Evolutionary conservation across 1,140 invertebrate genomes (phyloP).

Genomic region (Drosophila rhopaloa): DNA sequence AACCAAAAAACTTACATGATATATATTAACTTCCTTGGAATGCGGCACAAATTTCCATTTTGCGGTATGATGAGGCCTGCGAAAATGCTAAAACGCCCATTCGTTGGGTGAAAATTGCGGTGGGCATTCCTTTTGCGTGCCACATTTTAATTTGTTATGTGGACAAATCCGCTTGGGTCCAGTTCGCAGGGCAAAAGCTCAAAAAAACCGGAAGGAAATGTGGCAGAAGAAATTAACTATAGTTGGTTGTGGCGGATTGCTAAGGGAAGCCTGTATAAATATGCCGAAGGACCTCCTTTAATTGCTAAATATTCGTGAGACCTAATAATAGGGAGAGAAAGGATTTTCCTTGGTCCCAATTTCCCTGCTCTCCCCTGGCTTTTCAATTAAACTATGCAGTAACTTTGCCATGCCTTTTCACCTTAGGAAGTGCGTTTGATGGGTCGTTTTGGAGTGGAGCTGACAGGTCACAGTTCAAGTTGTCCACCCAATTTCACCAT

Average conservation of each 20-base stretch:
- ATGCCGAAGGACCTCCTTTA: too few species aligned
- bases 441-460: constrained; percentile 7
- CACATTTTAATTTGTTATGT: constrained; percentile 68
- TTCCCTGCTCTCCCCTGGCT: not conserved
- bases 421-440: constrained; percentile 22
- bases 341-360: not conserved
- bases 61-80: constrained; percentile 20
- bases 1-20: constrained; percentile 12
- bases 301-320: not conserved
- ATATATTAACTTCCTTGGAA: constrained; percentile 26
- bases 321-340: not conserved
- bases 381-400: constrained; percentile 7
- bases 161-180: constrained; percentile 13
- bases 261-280: too few species aligned
- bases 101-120: not conserved
- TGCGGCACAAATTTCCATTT: constrained; percentile 54
- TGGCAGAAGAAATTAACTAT: constrained; percentile 30
- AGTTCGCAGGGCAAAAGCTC: not conserved
- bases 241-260: too few species aligned
- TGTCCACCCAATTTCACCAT: not conserved
- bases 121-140: constrained; percentile 50
- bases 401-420: constrained; percentile 8
- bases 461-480: constrained; percentile 29
- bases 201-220: constrained; percentile 15
- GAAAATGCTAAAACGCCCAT: constrained; percentile 10